Evolutionary conservation across 2,888 invertebrate genomes (phyloP).

Genomic region (Cenopis cana): DNA sequence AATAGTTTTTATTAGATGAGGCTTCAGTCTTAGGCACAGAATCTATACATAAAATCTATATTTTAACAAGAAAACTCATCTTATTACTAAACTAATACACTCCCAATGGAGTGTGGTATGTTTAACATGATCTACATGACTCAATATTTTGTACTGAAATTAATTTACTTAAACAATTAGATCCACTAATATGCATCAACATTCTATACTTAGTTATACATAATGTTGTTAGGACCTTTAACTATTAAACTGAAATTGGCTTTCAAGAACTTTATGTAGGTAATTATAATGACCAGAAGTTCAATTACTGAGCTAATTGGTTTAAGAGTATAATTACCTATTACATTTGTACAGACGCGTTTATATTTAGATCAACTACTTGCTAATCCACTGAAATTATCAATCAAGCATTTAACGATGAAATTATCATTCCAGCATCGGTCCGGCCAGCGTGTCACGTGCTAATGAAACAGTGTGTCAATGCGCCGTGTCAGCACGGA

Average conservation of each 20-base stretch:
- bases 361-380: too few species aligned
- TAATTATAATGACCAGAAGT: background rate
- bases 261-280: background rate
- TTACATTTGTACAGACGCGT: background rate
- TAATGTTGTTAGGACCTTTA: background rate
- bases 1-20: background rate
- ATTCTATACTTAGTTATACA: background rate
- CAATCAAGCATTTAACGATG: background rate
- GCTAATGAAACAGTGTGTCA: conserved; percentile 91
- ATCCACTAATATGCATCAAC: background rate
- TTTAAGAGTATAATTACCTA: background rate
- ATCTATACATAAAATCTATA: too few species aligned
- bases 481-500: conserved; percentile 95
- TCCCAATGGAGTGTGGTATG: background rate
- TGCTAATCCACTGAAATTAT: too few species aligned
- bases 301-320: background rate
- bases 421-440: conserved; percentile 87
- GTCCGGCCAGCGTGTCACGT: conserved; percentile 95
- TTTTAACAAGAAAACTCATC: background rate
- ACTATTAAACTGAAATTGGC: background rate
- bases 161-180: background rate
- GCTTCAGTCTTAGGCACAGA: too few species aligned
- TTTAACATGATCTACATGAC: background rate
- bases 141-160: background rate
- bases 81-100: background rate